Evolutionary conservation across 1,140 invertebrate genomes (phyloP), one percentile per base, ranked within the genome.

Genomic region (Pseudoatta argentina): DNA sequence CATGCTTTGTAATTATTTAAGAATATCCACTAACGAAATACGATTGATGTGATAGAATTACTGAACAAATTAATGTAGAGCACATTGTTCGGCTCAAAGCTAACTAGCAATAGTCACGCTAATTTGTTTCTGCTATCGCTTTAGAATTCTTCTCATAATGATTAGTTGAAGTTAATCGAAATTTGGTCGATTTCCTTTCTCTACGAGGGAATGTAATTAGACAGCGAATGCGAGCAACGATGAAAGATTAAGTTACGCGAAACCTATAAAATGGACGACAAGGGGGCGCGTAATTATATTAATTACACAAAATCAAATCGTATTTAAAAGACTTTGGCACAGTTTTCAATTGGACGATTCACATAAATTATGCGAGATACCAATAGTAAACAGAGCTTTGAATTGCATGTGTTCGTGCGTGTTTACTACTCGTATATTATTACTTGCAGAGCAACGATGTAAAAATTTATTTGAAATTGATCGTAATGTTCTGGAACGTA

Each of bases 281-380:
- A 48, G 0, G 2, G 8, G 8, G 14, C 14, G 30, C 12, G 27
- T 55, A 73, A 73, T 57, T 14, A 2, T 76, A 82, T 88, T 76
- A 88, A 88, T 88, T 88, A 57, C 39, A 27, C 27, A 27, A 67
- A 61, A 75, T 75, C 24, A 59, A 75, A 75, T 76, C 21, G 34
- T 76, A 76, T 12, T 73, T 73, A 10, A 39, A 73, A 34, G 30
- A 34, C 30, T 34, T 34, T 34, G 18, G 2, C 18, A 14, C 18
- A 73, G 0, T 18, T 72, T 72, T 72, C 24, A 53, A 12, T 14
- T 57, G 12, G 18, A 73, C 64, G 34, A 55, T 55, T 72, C 18
- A 14, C 27, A 73, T 57, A 73, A 73, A 57, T 73, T 21, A 57
- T 4, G 5, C 69, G 14, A 59, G 18, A 73, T 16, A 18, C 30